Evolutionary conservation across 2,113 vertebrate species (phyloP), one percentile per base, ranked within the genome.

Genomic region (Scophthalmus maximus): DNA sequence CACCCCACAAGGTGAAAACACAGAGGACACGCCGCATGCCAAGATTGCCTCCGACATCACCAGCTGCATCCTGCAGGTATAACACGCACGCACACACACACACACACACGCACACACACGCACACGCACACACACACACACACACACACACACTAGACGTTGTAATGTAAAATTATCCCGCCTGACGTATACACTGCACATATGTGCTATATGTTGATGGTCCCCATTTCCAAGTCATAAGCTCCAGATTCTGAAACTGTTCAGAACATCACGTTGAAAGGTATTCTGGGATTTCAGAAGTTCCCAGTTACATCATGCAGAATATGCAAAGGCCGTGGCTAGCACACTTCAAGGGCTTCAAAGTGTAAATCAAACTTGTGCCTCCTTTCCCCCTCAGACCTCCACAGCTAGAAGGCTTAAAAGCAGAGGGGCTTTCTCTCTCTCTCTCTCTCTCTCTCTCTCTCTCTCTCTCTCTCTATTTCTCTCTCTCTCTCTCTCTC

Each of bases 41-140:
- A 99, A 99, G 90, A 99, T 99, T 0, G 98, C 97, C 0, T 98
- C 97, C 0, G 98, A 99, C 87, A 98, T 99, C 91, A 98, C 92
- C 92, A 99, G 97, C 89, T 99, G 96, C 27, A 97, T 99, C 89
- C 86, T 99, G 84, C 98, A 99, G 95, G 96, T 98, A 46, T n/a
- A n/a, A n/a, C n/a, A 87, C 25, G 32, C n/a, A 11, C 32, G 56
- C 67, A 40, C 22, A 18, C 46, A n/a, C 49, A 6, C 26, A 38
- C 49, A 53, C 34, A 36, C 26, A 49, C 27, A 44, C 12, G 12
- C 26, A 58, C 52, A 59, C 42, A 32, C 40, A 36, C n/a, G n/a
- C 42, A 46, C 42, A 46, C 42, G n/a, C 11, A 15, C 38, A 40
- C 14, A 15, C 38, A 40, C 32, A 34, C 40, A 42, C 40, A 42